These are phyloP conservation scores for Crypturellus undulatus DNA, from an alignment of 2,113 vertebrate species.

Conservation along the genomic window DNA sequence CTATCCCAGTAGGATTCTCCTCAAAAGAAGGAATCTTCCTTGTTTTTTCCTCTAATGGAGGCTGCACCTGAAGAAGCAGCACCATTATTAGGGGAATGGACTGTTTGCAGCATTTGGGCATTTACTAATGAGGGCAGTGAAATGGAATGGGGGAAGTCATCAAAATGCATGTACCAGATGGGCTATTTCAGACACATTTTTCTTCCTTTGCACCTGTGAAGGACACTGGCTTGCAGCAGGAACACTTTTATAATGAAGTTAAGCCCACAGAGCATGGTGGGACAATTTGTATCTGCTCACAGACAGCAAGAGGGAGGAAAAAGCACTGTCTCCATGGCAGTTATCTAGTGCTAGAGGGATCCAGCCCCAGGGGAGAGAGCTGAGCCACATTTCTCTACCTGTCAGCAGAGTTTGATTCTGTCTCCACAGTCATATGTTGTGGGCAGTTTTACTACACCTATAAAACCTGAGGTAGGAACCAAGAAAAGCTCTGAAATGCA, in stretches of 20 bases:
- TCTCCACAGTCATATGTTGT: background rate
- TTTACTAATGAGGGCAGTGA: constrained; percentile 29
- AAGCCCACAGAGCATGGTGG: constrained; percentile 29
- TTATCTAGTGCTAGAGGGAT: background rate
- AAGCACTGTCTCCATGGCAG: background rate
- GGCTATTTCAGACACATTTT: constrained; percentile 50
- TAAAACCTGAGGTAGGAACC: background rate
- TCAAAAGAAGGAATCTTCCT: background rate
- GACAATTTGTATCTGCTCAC: background rate
- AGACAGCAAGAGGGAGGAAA: background rate
- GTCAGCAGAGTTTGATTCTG: background rate
- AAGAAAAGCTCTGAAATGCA: background rate
- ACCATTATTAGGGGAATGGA: constrained; percentile 11
- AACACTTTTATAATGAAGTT: constrained; percentile 38
- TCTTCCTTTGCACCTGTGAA: constrained; percentile 58
- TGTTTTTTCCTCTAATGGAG: background rate
- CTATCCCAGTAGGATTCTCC: background rate
- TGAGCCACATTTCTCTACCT: background rate
- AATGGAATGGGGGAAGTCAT: constrained; percentile 23
- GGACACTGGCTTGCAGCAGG: constrained; percentile 48
- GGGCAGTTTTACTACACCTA: background rate
- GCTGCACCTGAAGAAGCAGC: background rate
- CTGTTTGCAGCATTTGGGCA: constrained; percentile 33
- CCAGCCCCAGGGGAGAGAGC: background rate
- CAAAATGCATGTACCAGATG: background rate